Base-by-base conservation (phyloP, 92 coral and sea anemone genomes). In the Meandrina meandrites region DNA sequence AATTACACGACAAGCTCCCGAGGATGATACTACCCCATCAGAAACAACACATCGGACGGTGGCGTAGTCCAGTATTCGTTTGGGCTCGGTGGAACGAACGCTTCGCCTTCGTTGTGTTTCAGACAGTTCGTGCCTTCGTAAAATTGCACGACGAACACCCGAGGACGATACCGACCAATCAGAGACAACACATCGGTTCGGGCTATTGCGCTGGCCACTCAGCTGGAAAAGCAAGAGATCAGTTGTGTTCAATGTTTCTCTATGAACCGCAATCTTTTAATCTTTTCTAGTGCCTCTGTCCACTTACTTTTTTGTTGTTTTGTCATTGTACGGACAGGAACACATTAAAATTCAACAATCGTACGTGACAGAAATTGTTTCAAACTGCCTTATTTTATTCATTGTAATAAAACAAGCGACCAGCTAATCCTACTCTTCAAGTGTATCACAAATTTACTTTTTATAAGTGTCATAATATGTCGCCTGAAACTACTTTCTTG, bases 21-120 rank as follows among this genome's bases (percentile, higher is more conserved):
- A 34, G 17, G 71, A 34, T 19, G 13, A 18, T 37, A 37, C 30
- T 36, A 73, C 4, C 27, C 78, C 36, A 73, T 37, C 78, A 73
- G 27, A 37, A 36, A 36, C 22, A 73, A 30, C 15, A 54, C 35
- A 32, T 28, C 35, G 35, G 32, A n/a, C n/a, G n/a, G n/a, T n/a
- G n/a, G n/a, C n/a, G n/a, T n/a, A n/a, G 5, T 66, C 30, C 6
- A 21, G 18, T 24, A 1, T 24, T 97, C 99, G 57, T 97, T 97
- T 81, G 99, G 99, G 37, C 95, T 97, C 83, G 99, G 99, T 9
- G 99, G 99, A 34, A 97, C 99, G 34, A 97, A 97, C 86, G 96
- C 98, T 66, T 93, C 93, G 60, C 90, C 14, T 24, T 66, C 5
- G 32, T 15, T 97, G 92, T 97, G 99, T 79, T 77, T 96, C 57